Base-by-base conservation (phyloP, 2,797 vertebrate genomes). In the Muscicapa comitata region DNA sequence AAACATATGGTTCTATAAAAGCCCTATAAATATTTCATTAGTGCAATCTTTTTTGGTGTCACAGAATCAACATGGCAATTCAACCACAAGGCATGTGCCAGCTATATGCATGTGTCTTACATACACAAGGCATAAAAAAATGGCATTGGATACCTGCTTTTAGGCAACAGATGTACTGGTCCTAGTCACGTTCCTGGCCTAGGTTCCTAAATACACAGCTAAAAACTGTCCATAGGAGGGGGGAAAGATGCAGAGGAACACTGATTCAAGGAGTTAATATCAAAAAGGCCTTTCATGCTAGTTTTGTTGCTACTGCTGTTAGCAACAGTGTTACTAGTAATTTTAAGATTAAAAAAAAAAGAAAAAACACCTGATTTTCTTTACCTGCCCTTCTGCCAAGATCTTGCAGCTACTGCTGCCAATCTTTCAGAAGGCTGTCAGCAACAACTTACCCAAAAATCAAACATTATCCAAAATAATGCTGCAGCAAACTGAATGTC, bases 61-160 rank as follows among this genome's bases (percentile, higher is more conserved):
- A 65, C 38, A 38, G 45, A 71, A 77, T 42, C 1, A 0, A 54
- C 40, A 7, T 0, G 3, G 42, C n/a, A 84, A 65, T 47, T 67
- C 45, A 55, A 26, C 10, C 1, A 1, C 21, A 53, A 53, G 51
- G 31, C 51, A 53, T 14, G 54, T 72, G 25, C 54, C 47, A 76
- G 38, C 33, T 24, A 29, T 10, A 38, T 2, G 4, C 9, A 15
- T 5, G 2, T 23, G 4, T 40, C 24, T 65, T 35, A 29, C 0
- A 4, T 13, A 61, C 0, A 0, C 0, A 54, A 31, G 17, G 7
- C 43, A 85, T n/a, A 7, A 79, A 48, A 48, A 88, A 76, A 59
- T 29, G 11, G 51, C 55, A 85, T 40, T 4, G 10, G 40, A 50
- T 40, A 19, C 20, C 29, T 43, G 15, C 35, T 70, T 82, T 40